phyloP scores from a whole-genome alignment of 2,113 vertebrate genomes.

The Dromaius novaehollandiae region DNA sequence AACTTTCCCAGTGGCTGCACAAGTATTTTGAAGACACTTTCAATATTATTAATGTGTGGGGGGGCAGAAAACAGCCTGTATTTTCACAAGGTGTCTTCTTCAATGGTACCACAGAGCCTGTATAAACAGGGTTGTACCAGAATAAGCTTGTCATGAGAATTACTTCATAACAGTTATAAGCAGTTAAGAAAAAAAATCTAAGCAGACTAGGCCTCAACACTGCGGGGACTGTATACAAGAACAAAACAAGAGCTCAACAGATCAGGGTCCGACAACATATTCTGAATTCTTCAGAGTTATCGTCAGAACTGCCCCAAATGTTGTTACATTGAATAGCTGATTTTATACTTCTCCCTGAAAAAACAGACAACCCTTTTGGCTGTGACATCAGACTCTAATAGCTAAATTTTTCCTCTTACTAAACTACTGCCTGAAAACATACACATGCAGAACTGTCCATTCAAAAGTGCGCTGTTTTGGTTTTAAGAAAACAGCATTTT shows the following conservation, averaged over 20 bases:
- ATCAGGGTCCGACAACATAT: no score
- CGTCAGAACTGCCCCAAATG: background rate
- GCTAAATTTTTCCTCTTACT: background rate
- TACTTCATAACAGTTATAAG: background rate
- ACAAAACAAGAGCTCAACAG: background rate
- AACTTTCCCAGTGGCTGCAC: background rate
- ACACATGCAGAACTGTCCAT: background rate
- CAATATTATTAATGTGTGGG: background rate
- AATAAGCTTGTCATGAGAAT: background rate
- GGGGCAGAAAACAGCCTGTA: background rate
- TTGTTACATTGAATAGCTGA: rapidly evolving
- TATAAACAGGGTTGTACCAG: background rate
- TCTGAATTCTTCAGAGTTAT: background rate
- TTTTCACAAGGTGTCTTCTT: background rate
- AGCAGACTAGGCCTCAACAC: background rate
- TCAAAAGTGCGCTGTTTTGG: background rate
- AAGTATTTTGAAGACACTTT: background rate
- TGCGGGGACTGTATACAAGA: background rate
- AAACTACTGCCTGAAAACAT: background rate
- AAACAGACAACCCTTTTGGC: background rate
- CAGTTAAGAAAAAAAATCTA: background rate
- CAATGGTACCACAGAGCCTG: background rate
- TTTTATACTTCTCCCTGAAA: background rate
- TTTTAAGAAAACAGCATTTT: background rate
- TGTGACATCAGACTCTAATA: background rate